phyloP scores from a whole-genome alignment of 2,797 vertebrate species.

The Eptatretus atami region DNA sequence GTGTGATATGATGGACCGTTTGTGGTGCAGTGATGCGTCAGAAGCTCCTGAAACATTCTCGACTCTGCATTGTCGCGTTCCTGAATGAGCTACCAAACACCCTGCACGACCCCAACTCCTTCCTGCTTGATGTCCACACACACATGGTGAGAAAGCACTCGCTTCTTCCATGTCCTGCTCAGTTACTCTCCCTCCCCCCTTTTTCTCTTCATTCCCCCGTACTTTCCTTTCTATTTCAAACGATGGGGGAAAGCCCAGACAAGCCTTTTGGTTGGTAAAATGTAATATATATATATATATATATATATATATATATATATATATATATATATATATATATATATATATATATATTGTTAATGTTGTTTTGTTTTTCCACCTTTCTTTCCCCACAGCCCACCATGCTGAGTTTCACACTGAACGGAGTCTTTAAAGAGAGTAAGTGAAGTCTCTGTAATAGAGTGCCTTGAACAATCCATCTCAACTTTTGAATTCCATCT shows the following conservation, averaged over 20 bases:
- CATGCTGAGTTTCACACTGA: constrained; percentile 42
- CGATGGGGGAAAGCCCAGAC: too few species aligned
- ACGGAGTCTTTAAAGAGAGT: constrained; percentile 66
- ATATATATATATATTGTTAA: neutral
- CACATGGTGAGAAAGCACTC: constrained; percentile 23
- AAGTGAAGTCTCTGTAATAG: constrained; percentile 8
- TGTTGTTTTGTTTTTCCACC: neutral
- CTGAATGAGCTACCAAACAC: constrained; percentile 58
- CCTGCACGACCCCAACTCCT: constrained; percentile 42
- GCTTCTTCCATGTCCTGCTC: too few species aligned
- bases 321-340: too few species aligned
- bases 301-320: too few species aligned
- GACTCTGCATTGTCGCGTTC: constrained; percentile 53
- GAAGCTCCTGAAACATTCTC: constrained; percentile 38
- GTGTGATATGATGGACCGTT: neutral
- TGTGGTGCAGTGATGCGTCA: constrained; percentile 23
- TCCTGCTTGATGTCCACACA: constrained; percentile 41
- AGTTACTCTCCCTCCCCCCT: too few species aligned
- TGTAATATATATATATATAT: too few species aligned
- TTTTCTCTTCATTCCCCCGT: too few species aligned
- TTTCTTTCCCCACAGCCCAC: constrained; percentile 21
- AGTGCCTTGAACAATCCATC: too few species aligned
- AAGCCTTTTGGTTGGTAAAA: too few species aligned
- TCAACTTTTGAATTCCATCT: too few species aligned
- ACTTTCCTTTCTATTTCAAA: too few species aligned